A percentile compares a stretch with the other conserved stretches of the same genome.
These are phyloP conservation scores for Scaptomyza parva DNA, from an alignment of 2,888 invertebrate species.

Conservation along the genomic window DNA sequence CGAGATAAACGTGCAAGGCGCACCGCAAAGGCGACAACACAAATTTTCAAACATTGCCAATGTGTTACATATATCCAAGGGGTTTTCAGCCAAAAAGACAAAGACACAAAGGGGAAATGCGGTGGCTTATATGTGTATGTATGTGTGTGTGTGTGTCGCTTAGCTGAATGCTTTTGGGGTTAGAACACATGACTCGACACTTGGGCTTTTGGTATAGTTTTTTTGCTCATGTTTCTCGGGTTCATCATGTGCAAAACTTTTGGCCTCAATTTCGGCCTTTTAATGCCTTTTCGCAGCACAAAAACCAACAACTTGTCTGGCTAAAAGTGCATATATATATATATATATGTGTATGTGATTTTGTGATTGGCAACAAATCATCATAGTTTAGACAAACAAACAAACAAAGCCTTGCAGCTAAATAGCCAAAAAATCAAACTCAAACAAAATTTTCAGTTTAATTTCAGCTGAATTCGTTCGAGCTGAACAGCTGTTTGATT, in stretches of 20 bases:
- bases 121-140: conserved; percentile 3
- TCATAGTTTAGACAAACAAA: neutral
- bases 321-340: neutral
- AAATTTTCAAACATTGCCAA: conserved; percentile 52
- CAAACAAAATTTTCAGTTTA: no score
- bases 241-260: conserved; percentile 21
- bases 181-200: conserved; percentile 3
- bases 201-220: conserved; percentile 5
- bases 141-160: conserved; percentile 17
- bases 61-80: conserved; percentile 1
- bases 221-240: conserved; percentile 7
- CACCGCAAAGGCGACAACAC: conserved; percentile 72
- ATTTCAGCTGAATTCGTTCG: no score
- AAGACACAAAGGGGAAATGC: neutral
- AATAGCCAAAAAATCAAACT: neutral
- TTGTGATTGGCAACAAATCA: conserved; percentile 11
- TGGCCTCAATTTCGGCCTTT: conserved; percentile 43
- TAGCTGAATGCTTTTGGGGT: conserved; percentile 37
- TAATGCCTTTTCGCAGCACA: conserved; percentile 61
- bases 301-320: conserved; percentile 18
- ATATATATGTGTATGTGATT: neutral
- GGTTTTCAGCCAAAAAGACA: neutral
- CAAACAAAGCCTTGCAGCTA: neutral
- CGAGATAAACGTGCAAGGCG: conserved; percentile 72
- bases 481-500: neutral